Conservation (phyloP, 2,797 vertebrate genomes). For the Bufotes viridis region DNA sequence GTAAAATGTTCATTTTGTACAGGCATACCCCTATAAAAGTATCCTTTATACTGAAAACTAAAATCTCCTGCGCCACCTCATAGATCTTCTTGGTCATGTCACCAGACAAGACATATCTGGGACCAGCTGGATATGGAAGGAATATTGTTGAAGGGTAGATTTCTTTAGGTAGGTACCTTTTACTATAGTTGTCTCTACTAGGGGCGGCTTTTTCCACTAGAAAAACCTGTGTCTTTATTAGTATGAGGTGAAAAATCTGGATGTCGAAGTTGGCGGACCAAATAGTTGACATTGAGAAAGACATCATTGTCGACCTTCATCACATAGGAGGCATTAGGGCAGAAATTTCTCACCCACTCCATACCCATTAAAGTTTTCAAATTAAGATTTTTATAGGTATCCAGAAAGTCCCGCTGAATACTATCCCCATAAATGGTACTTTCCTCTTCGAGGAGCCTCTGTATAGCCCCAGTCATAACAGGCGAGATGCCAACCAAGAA, state of each 20-base stretch:
- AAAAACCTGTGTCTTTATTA: conserved; percentile 60
- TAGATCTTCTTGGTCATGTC: conserved; percentile 1
- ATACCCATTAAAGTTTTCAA: conserved; percentile 80
- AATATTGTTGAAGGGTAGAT: neutral
- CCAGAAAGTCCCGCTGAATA: conserved; percentile 77
- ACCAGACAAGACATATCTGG: neutral
- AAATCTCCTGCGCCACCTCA: conserved; percentile 63
- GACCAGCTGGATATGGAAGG: neutral
- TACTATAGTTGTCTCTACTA: neutral
- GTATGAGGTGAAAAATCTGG: conserved; percentile 38
- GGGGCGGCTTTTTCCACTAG: neutral
- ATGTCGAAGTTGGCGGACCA: conserved; percentile 66
- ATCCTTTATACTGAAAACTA: conserved; percentile 63
- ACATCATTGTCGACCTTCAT: conserved; percentile 80
- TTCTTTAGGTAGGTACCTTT: neutral
- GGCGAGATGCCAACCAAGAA: conserved; percentile 74
- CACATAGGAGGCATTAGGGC: conserved; percentile 70
- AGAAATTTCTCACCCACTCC: conserved; percentile 76
- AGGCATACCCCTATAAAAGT: conserved; percentile 79
- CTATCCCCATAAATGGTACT: conserved; percentile 69
- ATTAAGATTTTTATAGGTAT: conserved; percentile 79
- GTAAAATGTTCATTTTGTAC: conserved; percentile 62
- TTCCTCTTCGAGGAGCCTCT: neutral
- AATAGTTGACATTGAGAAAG: conserved; percentile 78
- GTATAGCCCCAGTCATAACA: neutral